phyloP scores from a whole-genome alignment of 2,888 invertebrate genomes.

The Urechis unicinctus region DNA sequence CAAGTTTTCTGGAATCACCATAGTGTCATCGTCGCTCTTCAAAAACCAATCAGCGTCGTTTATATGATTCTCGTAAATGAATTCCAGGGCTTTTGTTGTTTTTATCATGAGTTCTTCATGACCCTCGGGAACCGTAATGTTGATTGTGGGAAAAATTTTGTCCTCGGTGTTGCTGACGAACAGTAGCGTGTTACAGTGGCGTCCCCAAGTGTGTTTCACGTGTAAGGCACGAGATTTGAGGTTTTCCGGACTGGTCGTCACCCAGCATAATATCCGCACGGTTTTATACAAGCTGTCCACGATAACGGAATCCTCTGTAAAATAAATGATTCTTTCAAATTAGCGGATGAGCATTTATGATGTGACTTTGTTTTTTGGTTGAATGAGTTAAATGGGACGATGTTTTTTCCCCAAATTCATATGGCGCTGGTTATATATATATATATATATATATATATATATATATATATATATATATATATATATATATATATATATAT shows the following conservation, averaged over 20 bases:
- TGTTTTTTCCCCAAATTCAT: too few species aligned
- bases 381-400: too few species aligned
- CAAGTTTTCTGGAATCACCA: not conserved
- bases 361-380: too few species aligned
- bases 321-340: too few species aligned
- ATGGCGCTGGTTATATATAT: too few species aligned
- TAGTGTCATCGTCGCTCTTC: not conserved
- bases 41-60: not conserved
- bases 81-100: not conserved
- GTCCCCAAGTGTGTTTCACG: not conserved
- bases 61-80: not conserved
- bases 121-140: not conserved
- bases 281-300: too few species aligned
- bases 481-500: too few species aligned
- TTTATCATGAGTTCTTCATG: not conserved
- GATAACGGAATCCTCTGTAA: too few species aligned
- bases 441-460: too few species aligned
- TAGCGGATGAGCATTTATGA: too few species aligned
- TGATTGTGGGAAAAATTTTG: not conserved
- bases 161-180: not conserved
- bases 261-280: not conserved
- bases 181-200: not conserved
- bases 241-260: not conserved
- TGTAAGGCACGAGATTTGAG: not conserved
- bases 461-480: too few species aligned